Percentiles rank a stretch among this genome's conserved stretches.
These are phyloP conservation scores for Mobula hypostoma DNA, from an alignment of 2,113 vertebrate species.

Conservation along the genomic window DNA sequence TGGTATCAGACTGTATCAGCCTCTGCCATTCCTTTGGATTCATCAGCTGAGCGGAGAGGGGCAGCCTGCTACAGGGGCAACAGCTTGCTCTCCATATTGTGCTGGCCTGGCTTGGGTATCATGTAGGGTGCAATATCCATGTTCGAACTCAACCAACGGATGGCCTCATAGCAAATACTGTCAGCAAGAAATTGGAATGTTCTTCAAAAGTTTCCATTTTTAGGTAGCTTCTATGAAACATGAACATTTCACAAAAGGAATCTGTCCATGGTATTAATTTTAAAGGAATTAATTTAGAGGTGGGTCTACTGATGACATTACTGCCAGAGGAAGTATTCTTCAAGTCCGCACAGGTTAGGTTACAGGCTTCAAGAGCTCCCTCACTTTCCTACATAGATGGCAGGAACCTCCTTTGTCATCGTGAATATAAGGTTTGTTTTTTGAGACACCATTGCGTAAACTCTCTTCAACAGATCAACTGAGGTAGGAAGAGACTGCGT, in stretches of 20 bases:
- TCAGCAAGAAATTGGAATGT: background rate
- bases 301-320: background rate
- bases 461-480: conserved; percentile 36
- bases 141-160: too few species aligned
- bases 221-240: background rate
- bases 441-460: conserved; percentile 1
- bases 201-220: background rate
- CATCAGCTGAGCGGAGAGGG: too few species aligned
- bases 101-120: too few species aligned
- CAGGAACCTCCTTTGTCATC: background rate
- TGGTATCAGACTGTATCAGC: too few species aligned
- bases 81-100: too few species aligned
- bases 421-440: background rate
- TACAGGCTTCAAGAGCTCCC: background rate
- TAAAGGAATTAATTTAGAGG: background rate
- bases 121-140: too few species aligned
- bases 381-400: background rate
- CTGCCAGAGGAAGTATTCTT: background rate
- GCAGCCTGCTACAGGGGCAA: too few species aligned
- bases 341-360: background rate
- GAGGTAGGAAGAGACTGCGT: background rate
- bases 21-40: too few species aligned
- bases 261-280: background rate
- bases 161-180: background rate
- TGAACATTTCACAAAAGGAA: background rate